Evolutionary conservation across 2,797 vertebrate genomes (phyloP).

Genomic region (Rhinophrynus dorsalis): DNA sequence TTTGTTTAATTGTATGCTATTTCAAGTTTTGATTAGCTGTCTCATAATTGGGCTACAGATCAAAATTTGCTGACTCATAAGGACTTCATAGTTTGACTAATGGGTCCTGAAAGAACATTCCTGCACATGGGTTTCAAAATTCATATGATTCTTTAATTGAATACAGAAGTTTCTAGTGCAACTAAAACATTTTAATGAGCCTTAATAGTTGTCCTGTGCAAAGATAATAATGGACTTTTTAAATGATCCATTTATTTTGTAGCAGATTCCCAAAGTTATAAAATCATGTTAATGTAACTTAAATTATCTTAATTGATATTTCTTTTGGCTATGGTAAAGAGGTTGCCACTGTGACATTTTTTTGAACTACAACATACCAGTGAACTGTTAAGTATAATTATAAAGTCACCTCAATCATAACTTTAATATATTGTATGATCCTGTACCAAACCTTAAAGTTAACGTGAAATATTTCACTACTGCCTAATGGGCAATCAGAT

Average conservation of each 20-base stretch:
- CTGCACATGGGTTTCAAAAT: slow-evolving; percentile 11
- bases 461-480: too few species aligned
- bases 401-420: background rate
- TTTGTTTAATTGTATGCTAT: slow-evolving; percentile 19
- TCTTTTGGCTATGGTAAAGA: background rate
- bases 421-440: background rate
- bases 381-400: background rate
- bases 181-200: slow-evolving; percentile 20
- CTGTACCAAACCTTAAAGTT: too few species aligned
- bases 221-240: background rate
- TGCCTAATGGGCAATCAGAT: too few species aligned
- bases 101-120: slow-evolving; percentile 15
- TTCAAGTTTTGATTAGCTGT: slow-evolving; percentile 8
- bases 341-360: background rate
- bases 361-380: background rate
- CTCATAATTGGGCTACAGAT: background rate
- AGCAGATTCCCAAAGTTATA: background rate
- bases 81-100: slow-evolving; percentile 25
- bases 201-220: background rate
- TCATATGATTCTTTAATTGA: slow-evolving; percentile 23
- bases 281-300: background rate
- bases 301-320: background rate
- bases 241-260: background rate
- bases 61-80: slow-evolving; percentile 12
- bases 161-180: slow-evolving; percentile 7